A percentile compares a stretch with the other conserved stretches of the same genome.
phyloP scores from a whole-genome alignment of 92 coral and sea anemone genomes.

The Parazoanthus atlanticus region DNA sequence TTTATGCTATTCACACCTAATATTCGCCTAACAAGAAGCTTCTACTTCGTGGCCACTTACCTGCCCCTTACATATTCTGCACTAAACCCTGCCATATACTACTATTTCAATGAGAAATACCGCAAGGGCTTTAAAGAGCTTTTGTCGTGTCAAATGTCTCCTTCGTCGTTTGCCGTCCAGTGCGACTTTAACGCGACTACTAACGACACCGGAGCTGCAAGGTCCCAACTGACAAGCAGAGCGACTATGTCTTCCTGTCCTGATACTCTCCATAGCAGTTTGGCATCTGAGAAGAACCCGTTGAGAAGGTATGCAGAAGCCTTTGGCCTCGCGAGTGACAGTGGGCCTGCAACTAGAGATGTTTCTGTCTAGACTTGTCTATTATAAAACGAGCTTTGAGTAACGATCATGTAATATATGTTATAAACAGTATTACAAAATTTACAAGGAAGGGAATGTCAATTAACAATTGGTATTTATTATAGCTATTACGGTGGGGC shows the following conservation, averaged over 20 bases:
- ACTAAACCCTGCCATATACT: slow-evolving; percentile 14
- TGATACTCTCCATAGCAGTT: background rate
- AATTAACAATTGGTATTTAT: no score
- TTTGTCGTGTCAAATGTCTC: background rate
- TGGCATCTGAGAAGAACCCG: background rate
- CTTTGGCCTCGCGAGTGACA: background rate
- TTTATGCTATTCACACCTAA: background rate
- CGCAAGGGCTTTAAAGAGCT: slow-evolving; percentile 22
- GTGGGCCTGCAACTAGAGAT: background rate
- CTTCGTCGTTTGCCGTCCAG: background rate
- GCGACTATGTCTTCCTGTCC: slow-evolving; percentile 1
- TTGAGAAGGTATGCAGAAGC: background rate
- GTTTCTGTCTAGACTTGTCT: background rate
- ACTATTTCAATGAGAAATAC: slow-evolving; percentile 13
- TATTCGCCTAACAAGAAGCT: background rate
- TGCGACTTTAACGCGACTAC: background rate
- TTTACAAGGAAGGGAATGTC: no score
- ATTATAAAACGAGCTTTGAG: no score
- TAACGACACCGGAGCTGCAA: background rate
- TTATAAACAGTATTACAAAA: no score
- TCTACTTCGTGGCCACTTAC: background rate
- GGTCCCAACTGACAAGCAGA: background rate
- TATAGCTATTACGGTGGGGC: no score
- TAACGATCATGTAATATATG: no score
- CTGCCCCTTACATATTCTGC: slow-evolving; percentile 11